Percentiles rank a stretch among this genome's conserved stretches.
Evolutionary conservation across 2,113 vertebrate genomes (phyloP).

Genomic region (Agelaius phoeniceus): DNA sequence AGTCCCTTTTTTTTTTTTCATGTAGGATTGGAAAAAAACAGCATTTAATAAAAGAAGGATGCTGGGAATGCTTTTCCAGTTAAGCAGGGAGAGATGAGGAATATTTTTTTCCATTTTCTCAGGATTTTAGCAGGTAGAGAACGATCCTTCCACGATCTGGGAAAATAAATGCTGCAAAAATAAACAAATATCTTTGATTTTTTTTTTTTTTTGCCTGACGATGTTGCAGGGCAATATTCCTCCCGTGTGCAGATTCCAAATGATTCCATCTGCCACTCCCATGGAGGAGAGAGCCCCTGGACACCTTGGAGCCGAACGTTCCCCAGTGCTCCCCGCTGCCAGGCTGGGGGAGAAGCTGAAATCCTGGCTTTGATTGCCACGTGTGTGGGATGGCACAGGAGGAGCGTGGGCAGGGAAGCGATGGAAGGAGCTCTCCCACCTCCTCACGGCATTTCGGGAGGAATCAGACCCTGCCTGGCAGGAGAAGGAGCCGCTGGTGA

Average conservation of each 20-base stretch:
- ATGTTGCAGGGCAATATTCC: background rate
- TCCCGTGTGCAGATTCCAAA: background rate
- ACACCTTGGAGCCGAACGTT: background rate
- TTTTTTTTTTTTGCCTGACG: background rate
- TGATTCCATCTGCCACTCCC: background rate
- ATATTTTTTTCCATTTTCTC: background rate
- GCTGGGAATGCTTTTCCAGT: slow-evolving; percentile 3
- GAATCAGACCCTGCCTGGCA: background rate
- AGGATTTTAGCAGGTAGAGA: background rate
- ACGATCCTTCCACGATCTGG: background rate
- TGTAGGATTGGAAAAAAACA: background rate
- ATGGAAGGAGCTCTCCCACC: slow-evolving; percentile 23
- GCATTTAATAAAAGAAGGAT: slow-evolving; percentile 48
- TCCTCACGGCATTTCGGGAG: background rate
- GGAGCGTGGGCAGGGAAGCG: slow-evolving; percentile 13
- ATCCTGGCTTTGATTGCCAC: slow-evolving; percentile 39
- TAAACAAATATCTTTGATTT: background rate
- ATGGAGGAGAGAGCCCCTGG: background rate
- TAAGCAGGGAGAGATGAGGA: background rate
- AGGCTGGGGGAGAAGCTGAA: background rate
- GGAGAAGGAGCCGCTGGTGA: background rate
- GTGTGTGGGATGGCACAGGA: slow-evolving; percentile 40
- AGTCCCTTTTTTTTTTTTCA: slow-evolving; percentile 24
- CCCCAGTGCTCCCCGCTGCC: background rate
- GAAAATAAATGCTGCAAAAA: background rate